Percentiles rank a stretch among this genome's conserved stretches.
Conservation (phyloP, 2,797 vertebrate genomes). For the Masticophis lateralis region DNA sequence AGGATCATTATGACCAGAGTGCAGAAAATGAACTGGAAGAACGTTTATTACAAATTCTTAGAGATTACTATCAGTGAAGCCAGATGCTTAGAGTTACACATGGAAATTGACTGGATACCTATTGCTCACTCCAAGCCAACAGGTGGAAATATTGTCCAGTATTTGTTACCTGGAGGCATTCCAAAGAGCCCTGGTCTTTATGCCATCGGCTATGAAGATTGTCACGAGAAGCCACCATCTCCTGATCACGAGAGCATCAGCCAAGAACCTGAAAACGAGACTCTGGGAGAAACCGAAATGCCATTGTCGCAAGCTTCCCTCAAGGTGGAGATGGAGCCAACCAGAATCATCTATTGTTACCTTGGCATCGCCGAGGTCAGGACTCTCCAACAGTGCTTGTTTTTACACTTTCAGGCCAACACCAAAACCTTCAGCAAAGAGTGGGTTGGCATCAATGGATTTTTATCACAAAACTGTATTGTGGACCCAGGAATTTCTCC, state of each 20-base stretch:
- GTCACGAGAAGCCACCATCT: constrained; percentile 67
- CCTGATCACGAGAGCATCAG: constrained; percentile 51
- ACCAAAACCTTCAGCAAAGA: constrained; percentile 85
- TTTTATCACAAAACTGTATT: constrained; percentile 91
- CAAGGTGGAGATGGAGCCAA: constrained; percentile 68
- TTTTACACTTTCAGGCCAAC: constrained; percentile 94
- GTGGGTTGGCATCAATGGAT: constrained; percentile 84
- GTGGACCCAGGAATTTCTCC: constrained; percentile 70
- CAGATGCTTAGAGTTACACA: constrained; percentile 92
- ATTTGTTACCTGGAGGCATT: constrained; percentile 91
- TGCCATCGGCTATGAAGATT: constrained; percentile 87
- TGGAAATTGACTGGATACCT: constrained; percentile 96
- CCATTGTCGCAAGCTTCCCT: constrained; percentile 67
- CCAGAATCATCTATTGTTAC: constrained; percentile 91
- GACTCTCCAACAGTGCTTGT: constrained; percentile 93
- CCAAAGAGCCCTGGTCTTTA: constrained; percentile 95
- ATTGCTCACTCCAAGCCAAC: constrained; percentile 85
- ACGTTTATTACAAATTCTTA: constrained; percentile 95
- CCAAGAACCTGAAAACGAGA: constrained; percentile 60
- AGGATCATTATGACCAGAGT: constrained; percentile 92
- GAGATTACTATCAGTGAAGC: constrained; percentile 98
- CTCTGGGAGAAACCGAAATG: constrained; percentile 65
- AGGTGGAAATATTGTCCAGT: constrained; percentile 83
- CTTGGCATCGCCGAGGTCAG: constrained; percentile 93
- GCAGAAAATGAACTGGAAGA: constrained; percentile 99